Percentiles rank a stretch among this genome's conserved stretches.
phyloP scores from a whole-genome alignment of 2,113 vertebrate genomes.

The Sciurus niger region DNA sequence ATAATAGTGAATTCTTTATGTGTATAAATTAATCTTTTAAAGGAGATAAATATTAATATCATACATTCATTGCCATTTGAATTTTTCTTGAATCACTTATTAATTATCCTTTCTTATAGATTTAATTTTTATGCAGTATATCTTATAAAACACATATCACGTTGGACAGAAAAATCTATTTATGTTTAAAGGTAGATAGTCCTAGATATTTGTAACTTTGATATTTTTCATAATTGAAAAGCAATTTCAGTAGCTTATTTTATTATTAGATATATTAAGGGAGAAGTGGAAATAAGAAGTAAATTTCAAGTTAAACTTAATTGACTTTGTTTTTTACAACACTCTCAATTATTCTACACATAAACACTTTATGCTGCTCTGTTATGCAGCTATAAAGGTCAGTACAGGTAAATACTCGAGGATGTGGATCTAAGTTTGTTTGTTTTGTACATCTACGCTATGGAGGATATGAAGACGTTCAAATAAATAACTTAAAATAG shows the following conservation, averaged over 20 bases:
- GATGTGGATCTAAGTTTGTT: conserved; percentile 1
- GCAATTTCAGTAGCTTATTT: conserved; percentile 20
- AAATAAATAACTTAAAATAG: conserved; percentile 49
- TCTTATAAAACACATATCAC: conserved; percentile 27
- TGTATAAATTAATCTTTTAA: conserved; percentile 68
- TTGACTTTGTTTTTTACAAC: conserved; percentile 38
- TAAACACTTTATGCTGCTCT: conserved; percentile 44
- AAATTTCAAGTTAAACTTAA: conserved; percentile 63
- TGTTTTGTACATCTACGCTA: conserved; percentile 21
- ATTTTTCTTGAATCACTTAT: conserved; percentile 1
- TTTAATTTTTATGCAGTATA: conserved; percentile 35
- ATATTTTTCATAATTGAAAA: not conserved
- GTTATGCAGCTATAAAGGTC: not conserved
- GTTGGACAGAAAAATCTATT: not conserved
- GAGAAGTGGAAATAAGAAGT: conserved; percentile 46
- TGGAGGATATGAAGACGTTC: conserved; percentile 24
- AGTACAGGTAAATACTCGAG: conserved; percentile 57
- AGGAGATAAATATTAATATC: conserved; percentile 67
- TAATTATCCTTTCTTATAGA: conserved; percentile 24
- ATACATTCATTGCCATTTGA: conserved; percentile 68
- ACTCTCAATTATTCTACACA: not conserved
- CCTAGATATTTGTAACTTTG: conserved; percentile 47
- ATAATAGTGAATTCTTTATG: conserved; percentile 71
- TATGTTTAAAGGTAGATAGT: conserved; percentile 22
- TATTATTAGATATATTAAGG: not conserved